A percentile compares a stretch with the other conserved stretches of the same genome.
These are phyloP conservation scores for Blastomussa wellsi DNA, from an alignment of 92 coral and sea anemone genomes.

Conservation along the genomic window DNA sequence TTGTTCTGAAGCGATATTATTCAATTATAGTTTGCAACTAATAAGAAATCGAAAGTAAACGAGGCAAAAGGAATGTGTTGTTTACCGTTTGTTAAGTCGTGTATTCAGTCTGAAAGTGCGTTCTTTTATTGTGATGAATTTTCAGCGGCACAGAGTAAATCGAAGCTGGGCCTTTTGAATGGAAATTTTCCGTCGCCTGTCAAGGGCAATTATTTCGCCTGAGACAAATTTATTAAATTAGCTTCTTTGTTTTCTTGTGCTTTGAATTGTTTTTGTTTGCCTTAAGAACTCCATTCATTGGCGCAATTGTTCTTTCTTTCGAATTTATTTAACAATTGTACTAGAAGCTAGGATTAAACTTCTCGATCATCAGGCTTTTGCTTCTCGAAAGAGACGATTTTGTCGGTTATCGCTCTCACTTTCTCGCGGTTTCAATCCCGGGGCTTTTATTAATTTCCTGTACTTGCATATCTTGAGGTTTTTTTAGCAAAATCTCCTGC, in stretches of 20 bases:
- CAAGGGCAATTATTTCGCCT: slow-evolving; percentile 43
- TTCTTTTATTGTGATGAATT: neutral
- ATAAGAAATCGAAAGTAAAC: slow-evolving; percentile 15
- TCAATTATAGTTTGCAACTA: slow-evolving; percentile 5
- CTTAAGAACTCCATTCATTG: slow-evolving; percentile 37
- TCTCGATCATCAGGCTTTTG: neutral
- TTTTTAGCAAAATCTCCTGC: slow-evolving; percentile 37
- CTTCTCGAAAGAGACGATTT: neutral
- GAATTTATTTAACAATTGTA: slow-evolving; percentile 38
- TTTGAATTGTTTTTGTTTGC: slow-evolving; percentile 65
- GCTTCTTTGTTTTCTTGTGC: slow-evolving; percentile 49
- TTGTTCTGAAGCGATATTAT: neutral
- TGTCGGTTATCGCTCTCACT: neutral
- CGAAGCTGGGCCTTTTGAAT: neutral
- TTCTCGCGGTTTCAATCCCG: neutral
- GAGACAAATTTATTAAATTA: slow-evolving; percentile 60
- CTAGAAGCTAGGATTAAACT: slow-evolving; percentile 3
- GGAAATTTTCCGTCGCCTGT: neutral
- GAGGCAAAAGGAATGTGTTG: neutral
- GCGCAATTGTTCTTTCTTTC: slow-evolving; percentile 32
- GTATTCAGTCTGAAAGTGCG: neutral
- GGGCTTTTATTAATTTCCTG: slow-evolving; percentile 26
- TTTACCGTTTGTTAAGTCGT: neutral
- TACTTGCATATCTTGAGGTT: slow-evolving; percentile 19
- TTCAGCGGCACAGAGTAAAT: neutral